Evolutionary conservation across 2,797 vertebrate species (phyloP), one percentile per base, ranked within the genome.

Genomic region (Pipistrellus nathusii): DNA sequence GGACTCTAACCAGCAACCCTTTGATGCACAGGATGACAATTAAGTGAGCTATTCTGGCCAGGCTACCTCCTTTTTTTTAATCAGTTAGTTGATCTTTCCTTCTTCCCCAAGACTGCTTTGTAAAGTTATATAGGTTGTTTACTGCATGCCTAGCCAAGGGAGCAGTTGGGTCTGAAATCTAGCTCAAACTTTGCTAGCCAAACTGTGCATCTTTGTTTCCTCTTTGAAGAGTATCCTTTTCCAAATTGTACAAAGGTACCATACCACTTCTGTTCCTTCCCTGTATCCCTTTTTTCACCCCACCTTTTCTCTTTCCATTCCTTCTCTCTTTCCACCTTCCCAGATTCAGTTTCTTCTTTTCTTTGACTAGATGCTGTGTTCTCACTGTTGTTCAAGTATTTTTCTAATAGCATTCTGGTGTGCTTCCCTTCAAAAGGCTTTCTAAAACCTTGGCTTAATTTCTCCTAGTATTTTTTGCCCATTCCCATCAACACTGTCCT

Each of bases 221-320:
- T 59, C 23, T 51, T 68, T 38, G 68, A 85, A 77, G 41, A 57
- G 12, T 51, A 73, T 68, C 20, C 44, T 93, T 93, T 95, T 78
- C 64, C 72, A 88, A 53, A 69, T 72, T 82, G 44, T 72, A 12
- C 69, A 35, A n/a, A 75, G 59, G 59, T 90, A 20, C 53, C 53
- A 32, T 38, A 5, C 44, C 48, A 23, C 23, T 44, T 46, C 23
- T 25, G 20, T 88, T 35, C 66, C 66, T 88, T 38, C 21, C 8
- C 44, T 51, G 7, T 3, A 38, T 44, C 57, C 11, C 41, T 68
- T 86, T 44, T 41, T 41, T 57, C 4, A 38, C 51, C 25, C 9
- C 35, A 41, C 25, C 30, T 88, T 87, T 46, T 9, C 41, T 83
- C 48, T 59, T 89, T 71, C 66, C 46, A 71, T 75, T 68, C 10